Base-by-base conservation (phyloP, 2,888 invertebrate species). In the Kryphioiulus occultus region DNA sequence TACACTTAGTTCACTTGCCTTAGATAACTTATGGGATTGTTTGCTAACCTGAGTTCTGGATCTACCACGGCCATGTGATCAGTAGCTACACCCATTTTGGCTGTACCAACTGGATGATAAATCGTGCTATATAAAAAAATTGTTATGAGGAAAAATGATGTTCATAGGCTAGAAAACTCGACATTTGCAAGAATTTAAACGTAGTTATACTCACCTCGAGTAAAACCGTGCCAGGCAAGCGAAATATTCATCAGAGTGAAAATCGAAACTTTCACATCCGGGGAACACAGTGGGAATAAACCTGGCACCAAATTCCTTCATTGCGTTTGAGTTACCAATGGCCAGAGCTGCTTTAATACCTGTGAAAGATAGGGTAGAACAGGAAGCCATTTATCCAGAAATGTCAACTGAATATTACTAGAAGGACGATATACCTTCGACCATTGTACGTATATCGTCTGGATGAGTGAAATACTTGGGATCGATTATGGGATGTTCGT, bases 391-490 rank as follows among this genome's bases (percentile, higher is more conserved):
- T 78, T 78, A 26, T 4, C 35, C 35, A 35, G 9, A 39, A 47
- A 44, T 86, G 44, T 12, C 19, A 86, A 1, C 26, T 82, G 3
- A 12, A 82, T 10, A 17, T 19, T 15, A 44, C 17, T 44, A 12
- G 3, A 44, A 44, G 7, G 15, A 44, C 1, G 19, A 32, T 1
- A 85, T 88, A 91, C 91, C 97, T 92, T 97, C 97, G 0, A 97
- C 95, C 22, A 97, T 92, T 0, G 95, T 95, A 87, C 95, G 94
- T 0, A 96, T 95, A 91, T 96, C 97, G 88, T 94, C 91, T 0
- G 95, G 95, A 91, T 97, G 95, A 89, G 95, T 95, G 90, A 98
- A 96, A 91, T 99, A 99, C 91, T 98, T 97, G 1, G 99, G 96
- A 92, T 98, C 95, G 91, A 99, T 97, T 42, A 95, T 91, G 0